Percentiles rank a stretch among this genome's conserved stretches.
Conservation (phyloP, 53 echinoderm and acorn worm genomes). For the Glandiceps talaboti region DNA sequence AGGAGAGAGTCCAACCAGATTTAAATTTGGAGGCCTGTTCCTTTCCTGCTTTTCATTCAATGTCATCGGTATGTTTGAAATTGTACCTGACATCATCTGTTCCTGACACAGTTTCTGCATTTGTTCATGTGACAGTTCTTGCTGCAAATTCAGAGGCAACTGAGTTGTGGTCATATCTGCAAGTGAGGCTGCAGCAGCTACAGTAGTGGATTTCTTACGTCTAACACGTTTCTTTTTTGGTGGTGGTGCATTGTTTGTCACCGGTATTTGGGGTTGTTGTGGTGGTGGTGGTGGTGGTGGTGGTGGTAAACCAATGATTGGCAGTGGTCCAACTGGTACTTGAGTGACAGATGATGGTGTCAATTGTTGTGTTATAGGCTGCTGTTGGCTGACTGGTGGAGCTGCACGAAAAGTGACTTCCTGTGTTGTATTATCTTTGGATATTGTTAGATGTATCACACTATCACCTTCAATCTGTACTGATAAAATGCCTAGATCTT, state of each 20-base stretch:
- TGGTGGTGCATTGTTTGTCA: too few species aligned
- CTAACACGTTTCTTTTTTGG: conserved; percentile 55
- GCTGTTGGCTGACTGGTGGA: conserved; percentile 27
- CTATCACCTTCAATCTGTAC: conserved; percentile 86
- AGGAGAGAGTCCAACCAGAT: not conserved
- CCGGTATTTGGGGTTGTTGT: conserved; percentile 22
- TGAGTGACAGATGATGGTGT: conserved; percentile 8
- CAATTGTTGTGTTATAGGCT: conserved; percentile 15
- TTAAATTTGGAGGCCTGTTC: not conserved
- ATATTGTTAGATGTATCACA: conserved; percentile 33
- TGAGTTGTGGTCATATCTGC: conserved; percentile 48
- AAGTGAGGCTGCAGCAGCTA: conserved; percentile 44
- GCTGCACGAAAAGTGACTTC: conserved; percentile 19
- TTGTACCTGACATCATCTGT: not conserved
- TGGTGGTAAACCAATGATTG: conserved; percentile 10
- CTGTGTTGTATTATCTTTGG: conserved; percentile 11
- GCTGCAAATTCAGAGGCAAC: not conserved
- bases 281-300: conserved; percentile 13
- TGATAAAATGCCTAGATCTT: conserved; percentile 78
- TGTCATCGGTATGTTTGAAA: too few species aligned
- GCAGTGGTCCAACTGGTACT: conserved; percentile 2
- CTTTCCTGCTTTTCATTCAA: too few species aligned
- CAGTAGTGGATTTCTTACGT: conserved; percentile 32
- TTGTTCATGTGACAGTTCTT: not conserved
- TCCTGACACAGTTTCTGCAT: too few species aligned